phyloP scores from a whole-genome alignment of 2,113 vertebrate genomes.

The Aptenodytes forsteri region DNA sequence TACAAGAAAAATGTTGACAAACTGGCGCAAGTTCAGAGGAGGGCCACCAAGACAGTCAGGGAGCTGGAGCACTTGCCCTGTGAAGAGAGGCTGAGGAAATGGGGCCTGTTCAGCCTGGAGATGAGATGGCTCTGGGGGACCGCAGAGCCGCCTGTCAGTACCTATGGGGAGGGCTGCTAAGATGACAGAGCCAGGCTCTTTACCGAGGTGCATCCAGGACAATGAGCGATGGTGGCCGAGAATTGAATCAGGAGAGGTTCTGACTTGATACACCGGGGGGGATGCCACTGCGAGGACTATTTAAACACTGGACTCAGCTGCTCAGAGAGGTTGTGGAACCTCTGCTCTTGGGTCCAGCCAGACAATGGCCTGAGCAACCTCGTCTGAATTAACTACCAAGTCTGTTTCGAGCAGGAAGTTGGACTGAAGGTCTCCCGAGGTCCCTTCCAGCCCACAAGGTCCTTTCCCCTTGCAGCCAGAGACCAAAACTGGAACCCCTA shows the following conservation, averaged over 20 bases:
- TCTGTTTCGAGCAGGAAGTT: not conserved
- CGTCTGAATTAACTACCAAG: not conserved
- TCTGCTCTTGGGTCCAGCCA: not conserved
- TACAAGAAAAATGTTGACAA: not conserved
- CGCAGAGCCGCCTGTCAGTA: not conserved
- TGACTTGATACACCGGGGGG: rapidly evolving
- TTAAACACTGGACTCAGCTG: not conserved
- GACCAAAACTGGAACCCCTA: not conserved
- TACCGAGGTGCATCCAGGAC: not conserved
- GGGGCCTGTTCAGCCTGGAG: not conserved
- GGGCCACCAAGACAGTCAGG: not conserved
- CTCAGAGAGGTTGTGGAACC: not conserved
- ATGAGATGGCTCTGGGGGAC: not conserved
- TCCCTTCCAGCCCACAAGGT: not conserved
- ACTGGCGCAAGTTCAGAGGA: not conserved
- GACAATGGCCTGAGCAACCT: not conserved
- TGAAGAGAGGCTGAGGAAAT: not conserved
- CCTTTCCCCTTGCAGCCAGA: not conserved
- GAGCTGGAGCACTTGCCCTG: not conserved
- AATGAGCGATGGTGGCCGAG: rapidly evolving
- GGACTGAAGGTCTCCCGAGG: not conserved
- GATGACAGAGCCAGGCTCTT: not conserved
- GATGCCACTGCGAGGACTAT: not conserved
- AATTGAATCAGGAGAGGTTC: not conserved
- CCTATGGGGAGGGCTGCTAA: not conserved